Base-by-base conservation (phyloP, 2,888 invertebrate genomes). In the Ceratothoa steindachneri region DNA sequence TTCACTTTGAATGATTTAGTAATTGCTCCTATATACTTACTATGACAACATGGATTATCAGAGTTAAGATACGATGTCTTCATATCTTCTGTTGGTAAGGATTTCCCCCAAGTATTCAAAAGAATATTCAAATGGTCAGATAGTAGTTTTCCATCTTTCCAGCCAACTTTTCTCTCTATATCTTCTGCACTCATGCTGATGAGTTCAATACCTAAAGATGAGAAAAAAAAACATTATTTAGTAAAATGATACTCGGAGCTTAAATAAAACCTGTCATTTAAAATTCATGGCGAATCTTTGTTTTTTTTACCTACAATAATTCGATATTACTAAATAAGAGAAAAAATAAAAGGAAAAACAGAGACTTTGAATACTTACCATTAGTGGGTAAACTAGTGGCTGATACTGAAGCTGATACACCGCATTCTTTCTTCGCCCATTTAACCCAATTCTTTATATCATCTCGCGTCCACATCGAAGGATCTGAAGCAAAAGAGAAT, bases 401-500 rank as follows among this genome's bases (percentile, higher is more conserved):
- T 2, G 60, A 60, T 22, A 60, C 60, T 60, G 60, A 24, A 1
- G 12, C 12, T 12, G 60, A 60, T 22, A 60, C 27, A 2, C 60
- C 60, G 1, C 19, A 24, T 60, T 60, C 60, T 24, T 60, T 60
- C 60, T 60, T 60, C 22, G 60, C 60, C 60, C 60, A 60, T 60
- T 60, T 60, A 22, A 60, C 24, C 60, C 60, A 60, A 60, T 60
- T 60, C 24, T 60, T 60, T 15, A 60, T 60, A 60, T 60, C 27
- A 22, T 60, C 60, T 60, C 27, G n/a, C 12, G 60, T 60, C 60
- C 60, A 60, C 27, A n/a, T 60, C 19, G 60, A 22, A 1, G 60
- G 60, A 60, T 60, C 60, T 60, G 3, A 22, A 60, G 12, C 12
- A 60, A 24, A 60, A 60, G 22, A 60, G 3, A 1, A 60, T 12